Percentiles rank a stretch among this genome's conserved stretches.
Conservation (phyloP, 2,113 vertebrate species). For the Phrynosoma blainvillii region DNA sequence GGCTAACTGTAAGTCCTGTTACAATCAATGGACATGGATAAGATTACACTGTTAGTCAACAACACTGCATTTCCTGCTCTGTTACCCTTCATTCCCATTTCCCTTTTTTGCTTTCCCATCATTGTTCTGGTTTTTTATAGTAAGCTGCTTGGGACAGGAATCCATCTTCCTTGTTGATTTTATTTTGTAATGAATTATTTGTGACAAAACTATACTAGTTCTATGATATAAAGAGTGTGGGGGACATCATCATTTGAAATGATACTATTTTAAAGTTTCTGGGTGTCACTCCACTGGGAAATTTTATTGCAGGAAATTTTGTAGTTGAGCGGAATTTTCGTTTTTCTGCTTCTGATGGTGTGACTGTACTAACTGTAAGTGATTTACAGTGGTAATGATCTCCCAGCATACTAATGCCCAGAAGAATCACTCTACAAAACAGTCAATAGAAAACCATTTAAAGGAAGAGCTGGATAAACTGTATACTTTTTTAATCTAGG, state of each 20-base stretch:
- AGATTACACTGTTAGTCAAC: not conserved
- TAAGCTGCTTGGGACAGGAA: not conserved
- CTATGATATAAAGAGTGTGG: not conserved
- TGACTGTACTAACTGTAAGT: conserved; percentile 48
- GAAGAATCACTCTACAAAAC: conserved; percentile 41
- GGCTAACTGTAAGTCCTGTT: not conserved
- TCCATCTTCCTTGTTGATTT: not conserved
- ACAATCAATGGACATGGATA: not conserved
- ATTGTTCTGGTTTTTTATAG: not conserved
- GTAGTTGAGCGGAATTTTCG: conserved; percentile 23
- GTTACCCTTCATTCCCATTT: not conserved
- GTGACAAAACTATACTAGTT: not conserved
- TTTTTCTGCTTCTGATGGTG: conserved; percentile 6
- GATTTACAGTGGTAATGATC: conserved; percentile 40
- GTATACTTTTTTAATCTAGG: conserved; percentile 15
- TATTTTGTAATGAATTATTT: not conserved
- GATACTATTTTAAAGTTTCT: not conserved
- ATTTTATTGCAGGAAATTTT: conserved; percentile 11
- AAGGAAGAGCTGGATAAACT: conserved; percentile 21
- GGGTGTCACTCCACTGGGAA: conserved; percentile 11
- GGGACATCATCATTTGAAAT: not conserved
- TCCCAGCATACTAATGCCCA: conserved; percentile 23
- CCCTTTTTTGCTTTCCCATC: not conserved
- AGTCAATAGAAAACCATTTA: conserved; percentile 45
- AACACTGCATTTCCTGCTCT: not conserved